Percentiles rank a stretch among this genome's conserved stretches.
Evolutionary conservation across 2,797 vertebrate genomes (phyloP).

Genomic region (Nyctibius grandis): DNA sequence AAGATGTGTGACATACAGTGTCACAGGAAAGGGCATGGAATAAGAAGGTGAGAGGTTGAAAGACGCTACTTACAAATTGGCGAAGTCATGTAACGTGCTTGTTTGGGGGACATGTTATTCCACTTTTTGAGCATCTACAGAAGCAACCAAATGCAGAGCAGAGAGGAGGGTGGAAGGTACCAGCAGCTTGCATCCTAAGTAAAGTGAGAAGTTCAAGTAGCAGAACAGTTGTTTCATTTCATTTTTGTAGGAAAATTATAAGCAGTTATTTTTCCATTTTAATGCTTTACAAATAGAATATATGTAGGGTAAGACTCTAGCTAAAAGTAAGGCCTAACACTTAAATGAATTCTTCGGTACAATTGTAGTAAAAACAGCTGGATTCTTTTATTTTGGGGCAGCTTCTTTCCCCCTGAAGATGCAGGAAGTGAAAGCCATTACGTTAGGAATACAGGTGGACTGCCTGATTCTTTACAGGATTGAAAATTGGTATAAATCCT

Average conservation of each 20-base stretch:
- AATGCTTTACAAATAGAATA: not conserved
- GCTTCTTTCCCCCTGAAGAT: not conserved
- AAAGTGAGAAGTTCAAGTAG: not conserved
- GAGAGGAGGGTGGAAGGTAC: not conserved
- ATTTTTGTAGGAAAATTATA: not conserved
- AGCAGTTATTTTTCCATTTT: not conserved
- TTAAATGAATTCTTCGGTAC: not conserved
- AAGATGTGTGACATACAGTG: not conserved
- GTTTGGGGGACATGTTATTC: not conserved
- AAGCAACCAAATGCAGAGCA: fast-evolving
- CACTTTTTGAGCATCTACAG: not conserved
- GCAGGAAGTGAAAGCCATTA: not conserved
- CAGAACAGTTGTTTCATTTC: not conserved
- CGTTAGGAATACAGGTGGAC: not conserved
- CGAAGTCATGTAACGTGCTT: not conserved
- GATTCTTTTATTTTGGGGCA: not conserved
- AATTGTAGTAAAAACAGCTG: not conserved
- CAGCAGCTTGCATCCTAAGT: not conserved
- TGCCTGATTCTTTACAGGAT: not conserved
- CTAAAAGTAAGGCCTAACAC: not conserved
- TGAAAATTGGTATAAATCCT: not conserved
- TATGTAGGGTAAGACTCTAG: not conserved
- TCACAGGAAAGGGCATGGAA: not conserved
- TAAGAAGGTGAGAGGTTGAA: not conserved
- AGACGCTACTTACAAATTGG: not conserved